These are phyloP conservation scores for Stratiomys singularior DNA, from an alignment of 2,888 invertebrate species.

Conservation along the genomic window DNA sequence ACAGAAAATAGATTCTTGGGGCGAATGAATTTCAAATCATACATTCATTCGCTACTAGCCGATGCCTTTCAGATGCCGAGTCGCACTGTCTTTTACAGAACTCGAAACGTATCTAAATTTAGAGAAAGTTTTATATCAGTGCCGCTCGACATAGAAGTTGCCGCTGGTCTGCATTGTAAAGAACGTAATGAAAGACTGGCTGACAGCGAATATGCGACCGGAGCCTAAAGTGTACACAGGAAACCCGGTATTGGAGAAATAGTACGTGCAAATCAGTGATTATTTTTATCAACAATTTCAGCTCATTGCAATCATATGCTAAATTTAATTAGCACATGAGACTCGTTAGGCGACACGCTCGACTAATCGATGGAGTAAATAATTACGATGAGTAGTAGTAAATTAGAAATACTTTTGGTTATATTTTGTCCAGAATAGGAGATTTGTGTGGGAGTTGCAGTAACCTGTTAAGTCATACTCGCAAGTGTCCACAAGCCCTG, in stretches of 20 bases:
- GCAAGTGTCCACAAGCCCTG: neutral
- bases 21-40: neutral
- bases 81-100: constrained; percentile 20
- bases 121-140: constrained; percentile 29
- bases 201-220: constrained; percentile 10
- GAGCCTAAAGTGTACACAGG: constrained; percentile 6
- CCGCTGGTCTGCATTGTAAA: constrained; percentile 11
- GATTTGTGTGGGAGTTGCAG: constrained; percentile 27
- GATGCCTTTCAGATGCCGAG: neutral
- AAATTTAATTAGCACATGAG: neutral
- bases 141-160: constrained; percentile 7
- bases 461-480: constrained; percentile 10
- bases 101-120: constrained; percentile 39
- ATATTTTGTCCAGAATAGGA: constrained; percentile 2
- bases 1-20: constrained; percentile 24
- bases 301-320: constrained; percentile 18
- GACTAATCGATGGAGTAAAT: neutral
- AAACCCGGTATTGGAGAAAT: constrained; percentile 14
- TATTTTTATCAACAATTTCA: constrained; percentile 28
- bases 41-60: neutral
- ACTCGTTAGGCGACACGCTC: neutral
- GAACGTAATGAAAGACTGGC: constrained; percentile 10
- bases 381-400: neutral
- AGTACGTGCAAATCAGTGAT: constrained; percentile 20
- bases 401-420: neutral